Percentiles rank a stretch among this genome's conserved stretches.
These are phyloP conservation scores for Acipenser oxyrinchus DNA, from an alignment of 2,797 vertebrate species.

Conservation along the genomic window DNA sequence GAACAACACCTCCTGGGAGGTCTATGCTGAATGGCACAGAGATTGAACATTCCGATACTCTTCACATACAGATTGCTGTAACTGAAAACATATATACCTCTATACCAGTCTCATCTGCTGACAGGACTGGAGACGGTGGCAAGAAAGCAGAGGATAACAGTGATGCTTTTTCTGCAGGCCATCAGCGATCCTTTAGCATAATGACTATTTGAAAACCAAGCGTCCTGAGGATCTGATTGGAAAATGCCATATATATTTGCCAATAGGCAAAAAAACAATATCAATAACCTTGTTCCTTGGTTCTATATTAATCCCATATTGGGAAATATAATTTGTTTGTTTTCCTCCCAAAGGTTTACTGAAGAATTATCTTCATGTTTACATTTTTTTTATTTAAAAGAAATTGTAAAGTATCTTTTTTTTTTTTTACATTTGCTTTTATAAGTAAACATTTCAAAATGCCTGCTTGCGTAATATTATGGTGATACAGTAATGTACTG, in stretches of 20 bases:
- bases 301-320: not conserved
- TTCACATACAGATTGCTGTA: not conserved
- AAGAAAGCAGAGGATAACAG: not conserved
- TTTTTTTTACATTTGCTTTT: too few relatives aligned
- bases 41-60: not conserved
- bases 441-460: too few relatives aligned
- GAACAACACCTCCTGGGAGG: not conserved
- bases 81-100: not conserved
- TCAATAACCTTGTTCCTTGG: not conserved
- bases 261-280: not conserved
- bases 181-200: conserved; percentile 11
- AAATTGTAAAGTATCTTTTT: too few relatives aligned
- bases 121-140: not conserved
- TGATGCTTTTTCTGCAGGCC: conserved; percentile 15
- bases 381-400: too few relatives aligned
- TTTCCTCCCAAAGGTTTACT: too few relatives aligned
- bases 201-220: conserved; percentile 4
- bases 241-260: not conserved
- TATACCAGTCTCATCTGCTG: conserved; percentile 10
- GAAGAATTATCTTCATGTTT: too few relatives aligned
- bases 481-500: too few relatives aligned
- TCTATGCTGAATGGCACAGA: not conserved
- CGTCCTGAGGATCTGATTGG: too few relatives aligned
- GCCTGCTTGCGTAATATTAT: too few relatives aligned
- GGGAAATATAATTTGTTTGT: not conserved